Percentiles rank a stretch among this genome's conserved stretches.
Conservation (phyloP, 92 coral and sea anemone genomes). For the Paragorgia papillata region DNA sequence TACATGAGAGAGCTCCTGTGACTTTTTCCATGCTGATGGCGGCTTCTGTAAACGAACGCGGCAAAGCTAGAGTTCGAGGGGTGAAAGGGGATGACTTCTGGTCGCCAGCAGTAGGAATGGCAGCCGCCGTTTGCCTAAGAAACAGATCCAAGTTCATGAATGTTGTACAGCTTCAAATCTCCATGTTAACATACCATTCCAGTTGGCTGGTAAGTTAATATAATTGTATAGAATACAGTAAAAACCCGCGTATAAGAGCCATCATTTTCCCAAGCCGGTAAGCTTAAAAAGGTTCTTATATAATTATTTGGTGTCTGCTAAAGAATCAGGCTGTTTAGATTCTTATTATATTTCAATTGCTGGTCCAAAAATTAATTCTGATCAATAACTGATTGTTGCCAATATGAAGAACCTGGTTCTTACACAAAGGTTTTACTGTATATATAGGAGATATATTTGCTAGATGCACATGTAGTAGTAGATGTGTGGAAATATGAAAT, state of each 20-base stretch:
- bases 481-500: no score
- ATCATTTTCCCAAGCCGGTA: slow-evolving; percentile 9
- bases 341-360: no score
- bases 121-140: slow-evolving; percentile 68
- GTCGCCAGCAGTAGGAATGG: slow-evolving; percentile 69
- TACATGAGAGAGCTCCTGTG: slow-evolving; percentile 63
- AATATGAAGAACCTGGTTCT: no score
- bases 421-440: no score
- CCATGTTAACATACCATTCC: slow-evolving; percentile 65
- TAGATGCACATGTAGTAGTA: background rate
- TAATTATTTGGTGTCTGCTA: no score
- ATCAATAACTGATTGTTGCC: no score
- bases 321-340: no score
- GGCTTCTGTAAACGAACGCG: slow-evolving; percentile 46
- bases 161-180: slow-evolving; percentile 65
- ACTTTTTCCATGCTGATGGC: slow-evolving; percentile 54
- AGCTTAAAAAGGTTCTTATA: no score
- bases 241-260: background rate
- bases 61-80: slow-evolving; percentile 34
- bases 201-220: slow-evolving; percentile 66
- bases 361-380: no score
- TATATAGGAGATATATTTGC: background rate
- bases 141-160: slow-evolving; percentile 59
- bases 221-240: no score
- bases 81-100: slow-evolving; percentile 40